These are phyloP conservation scores for Psammodynastes pulverulentus DNA, from an alignment of 2,113 vertebrate genomes.

Conservation along the genomic window DNA sequence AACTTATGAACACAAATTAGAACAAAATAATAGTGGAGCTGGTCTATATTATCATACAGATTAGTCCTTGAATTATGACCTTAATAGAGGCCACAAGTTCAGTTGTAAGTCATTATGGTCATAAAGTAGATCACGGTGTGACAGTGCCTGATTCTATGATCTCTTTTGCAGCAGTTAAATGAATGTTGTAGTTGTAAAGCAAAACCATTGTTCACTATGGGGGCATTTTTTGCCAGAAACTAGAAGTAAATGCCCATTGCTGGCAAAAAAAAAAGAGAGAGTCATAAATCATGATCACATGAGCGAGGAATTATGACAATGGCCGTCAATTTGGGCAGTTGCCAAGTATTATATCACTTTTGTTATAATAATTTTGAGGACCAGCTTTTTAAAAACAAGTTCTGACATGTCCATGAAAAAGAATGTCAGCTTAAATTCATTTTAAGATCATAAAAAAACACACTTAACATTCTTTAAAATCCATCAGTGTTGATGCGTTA, in stretches of 20 bases:
- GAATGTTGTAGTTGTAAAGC: neutral
- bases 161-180: neutral
- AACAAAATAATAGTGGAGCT: neutral
- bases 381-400: neutral
- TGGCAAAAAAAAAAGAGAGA: neutral
- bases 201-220: neutral
- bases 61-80: too few species aligned
- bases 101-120: too few species aligned
- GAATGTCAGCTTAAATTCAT: neutral
- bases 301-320: neutral
- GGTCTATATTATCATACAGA: neutral
- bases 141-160: neutral
- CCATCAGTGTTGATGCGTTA: neutral
- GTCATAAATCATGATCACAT: neutral
- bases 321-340: neutral
- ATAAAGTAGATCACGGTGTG: too few species aligned
- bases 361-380: neutral
- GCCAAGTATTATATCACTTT: neutral
- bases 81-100: too few species aligned
- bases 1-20: neutral
- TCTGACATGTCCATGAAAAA: neutral
- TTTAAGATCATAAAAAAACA: neutral
- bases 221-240: neutral
- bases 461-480: neutral
- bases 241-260: neutral